Conservation (phyloP, 2,113 vertebrate species). For the Sturnus vulgaris region DNA sequence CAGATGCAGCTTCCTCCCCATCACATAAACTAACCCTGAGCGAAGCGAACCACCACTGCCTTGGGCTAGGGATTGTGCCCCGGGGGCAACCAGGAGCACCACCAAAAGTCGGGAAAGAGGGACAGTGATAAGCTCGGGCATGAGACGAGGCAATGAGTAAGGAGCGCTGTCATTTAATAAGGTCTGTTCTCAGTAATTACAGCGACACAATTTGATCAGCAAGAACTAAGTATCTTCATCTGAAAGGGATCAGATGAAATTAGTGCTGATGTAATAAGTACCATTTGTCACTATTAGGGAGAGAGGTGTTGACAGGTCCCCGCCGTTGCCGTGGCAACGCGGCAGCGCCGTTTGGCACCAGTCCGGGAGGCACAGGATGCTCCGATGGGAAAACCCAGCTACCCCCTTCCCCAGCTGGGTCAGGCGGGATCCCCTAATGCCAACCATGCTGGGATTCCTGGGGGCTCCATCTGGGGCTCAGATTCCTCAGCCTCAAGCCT, state of each 20-base stretch:
- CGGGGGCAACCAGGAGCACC: not conserved
- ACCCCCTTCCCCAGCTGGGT: not conserved
- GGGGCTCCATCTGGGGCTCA: fast-evolving
- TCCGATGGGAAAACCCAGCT: not conserved
- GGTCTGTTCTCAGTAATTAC: conserved; percentile 93
- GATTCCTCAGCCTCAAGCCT: not conserved
- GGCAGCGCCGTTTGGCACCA: not conserved
- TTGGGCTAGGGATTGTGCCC: not conserved
- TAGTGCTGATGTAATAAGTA: conserved; percentile 94
- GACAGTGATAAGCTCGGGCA: conserved; percentile 65
- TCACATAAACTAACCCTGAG: not conserved
- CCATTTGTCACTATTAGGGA: conserved; percentile 91
- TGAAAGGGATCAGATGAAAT: conserved; percentile 87
- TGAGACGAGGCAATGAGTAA: conserved; percentile 74
- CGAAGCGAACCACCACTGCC: not conserved
- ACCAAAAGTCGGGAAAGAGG: not conserved
- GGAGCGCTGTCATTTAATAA: conserved; percentile 83
- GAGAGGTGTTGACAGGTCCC: conserved; percentile 86
- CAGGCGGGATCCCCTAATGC: not conserved
- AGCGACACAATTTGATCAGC: conserved; percentile 89
- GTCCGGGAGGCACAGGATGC: conserved; percentile 16
- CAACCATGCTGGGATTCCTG: not conserved
- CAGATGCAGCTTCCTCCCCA: not conserved
- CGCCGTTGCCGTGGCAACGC: conserved; percentile 79
- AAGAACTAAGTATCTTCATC: conserved; percentile 91